Conservation (phyloP, 2,113 vertebrate species). For the Phaethon lepturus region DNA sequence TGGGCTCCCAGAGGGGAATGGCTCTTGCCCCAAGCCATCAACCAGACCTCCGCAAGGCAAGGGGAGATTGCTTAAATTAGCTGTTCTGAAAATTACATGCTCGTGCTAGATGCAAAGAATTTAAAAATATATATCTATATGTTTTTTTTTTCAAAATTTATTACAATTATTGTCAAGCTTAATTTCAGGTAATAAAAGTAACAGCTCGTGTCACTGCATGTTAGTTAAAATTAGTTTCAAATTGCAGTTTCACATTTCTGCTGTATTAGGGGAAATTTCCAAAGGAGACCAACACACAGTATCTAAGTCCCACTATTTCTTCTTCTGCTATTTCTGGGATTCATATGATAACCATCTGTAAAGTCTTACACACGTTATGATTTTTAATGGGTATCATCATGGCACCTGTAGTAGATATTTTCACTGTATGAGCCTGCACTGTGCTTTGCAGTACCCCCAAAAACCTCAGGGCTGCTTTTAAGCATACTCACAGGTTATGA, state of each 20-base stretch:
- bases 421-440: not conserved
- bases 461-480: not conserved
- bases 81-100: not conserved
- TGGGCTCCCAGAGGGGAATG: not conserved
- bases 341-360: not conserved
- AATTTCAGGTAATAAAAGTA: not conserved
- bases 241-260: not conserved
- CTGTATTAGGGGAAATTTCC: not conserved
- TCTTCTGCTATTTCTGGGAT: not conserved
- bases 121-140: not conserved
- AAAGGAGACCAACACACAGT: not conserved
- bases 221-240: not conserved
- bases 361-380: not conserved
- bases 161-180: not conserved
- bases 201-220: not conserved
- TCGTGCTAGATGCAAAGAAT: not conserved
- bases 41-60: not conserved
- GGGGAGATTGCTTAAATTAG: not conserved
- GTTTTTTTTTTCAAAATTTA: not conserved
- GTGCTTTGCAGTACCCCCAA: not conserved
- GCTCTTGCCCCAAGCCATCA: not conserved
- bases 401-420: not conserved
- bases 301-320: not conserved
- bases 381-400: not conserved
- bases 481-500: not conserved